Conservation (phyloP, 2,888 invertebrate species). For the Scelioninae gen. 2 region DNA sequence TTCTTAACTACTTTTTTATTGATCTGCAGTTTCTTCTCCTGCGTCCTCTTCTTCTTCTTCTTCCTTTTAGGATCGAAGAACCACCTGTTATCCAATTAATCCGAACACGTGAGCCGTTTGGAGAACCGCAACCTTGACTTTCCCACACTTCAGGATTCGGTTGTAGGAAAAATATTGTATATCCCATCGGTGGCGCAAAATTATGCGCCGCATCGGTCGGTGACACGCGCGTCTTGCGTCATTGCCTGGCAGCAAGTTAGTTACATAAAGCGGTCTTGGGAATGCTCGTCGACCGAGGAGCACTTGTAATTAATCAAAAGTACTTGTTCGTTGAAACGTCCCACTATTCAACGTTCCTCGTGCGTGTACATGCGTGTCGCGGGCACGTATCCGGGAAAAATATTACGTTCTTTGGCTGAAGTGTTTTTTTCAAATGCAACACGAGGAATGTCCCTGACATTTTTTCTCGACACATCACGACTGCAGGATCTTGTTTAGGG, state of each 20-base stretch:
- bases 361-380: constrained; percentile 32
- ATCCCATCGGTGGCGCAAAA: constrained; percentile 28
- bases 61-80: background rate
- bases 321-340: constrained; percentile 44
- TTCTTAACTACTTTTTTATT: no score
- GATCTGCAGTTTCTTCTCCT: background rate
- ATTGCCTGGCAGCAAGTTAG: constrained; percentile 30
- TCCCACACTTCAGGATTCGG: constrained; percentile 9
- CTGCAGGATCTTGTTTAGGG: no score
- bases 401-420: constrained; percentile 19
- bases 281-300: constrained; percentile 35
- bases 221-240: constrained; percentile 54
- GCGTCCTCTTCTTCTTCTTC: background rate
- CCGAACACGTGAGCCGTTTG: background rate
- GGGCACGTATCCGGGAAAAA: constrained; percentile 20
- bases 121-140: constrained; percentile 15
- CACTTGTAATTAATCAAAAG: constrained; percentile 46
- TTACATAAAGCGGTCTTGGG: constrained; percentile 54
- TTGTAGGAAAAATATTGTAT: constrained; percentile 6
- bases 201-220: constrained; percentile 43
- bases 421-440: constrained; percentile 21
- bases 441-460: background rate
- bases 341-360: constrained; percentile 31
- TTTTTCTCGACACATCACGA: no score
- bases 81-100: constrained; percentile 11